Base-by-base conservation (phyloP, 2,113 vertebrate genomes). In the Glaucomys volans region DNA sequence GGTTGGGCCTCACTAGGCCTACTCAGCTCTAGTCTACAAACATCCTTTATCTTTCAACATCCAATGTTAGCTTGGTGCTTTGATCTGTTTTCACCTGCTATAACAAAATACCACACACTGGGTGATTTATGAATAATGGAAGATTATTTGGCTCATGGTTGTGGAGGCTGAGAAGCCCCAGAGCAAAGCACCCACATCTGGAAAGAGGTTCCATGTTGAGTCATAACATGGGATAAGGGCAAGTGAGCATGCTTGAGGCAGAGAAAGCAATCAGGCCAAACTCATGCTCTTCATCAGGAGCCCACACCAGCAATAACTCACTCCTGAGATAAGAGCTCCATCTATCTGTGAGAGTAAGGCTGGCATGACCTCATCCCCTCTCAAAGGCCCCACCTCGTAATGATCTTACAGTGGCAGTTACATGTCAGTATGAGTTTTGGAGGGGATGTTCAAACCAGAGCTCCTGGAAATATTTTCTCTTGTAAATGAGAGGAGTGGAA, bases 1-100 rank as follows among this genome's bases (percentile, higher is more conserved):
- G 16, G 4, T 16, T 44, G 9, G 5, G 4, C n/a, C 50, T 52
- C 18, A 2, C 1, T 47, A 30, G 8, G 6, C 10, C 20, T 18
- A 54, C 35, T 69, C 1, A 35, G 6, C 7, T 86, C 8, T 72
- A 37, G 14, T 66, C 13, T 40, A 35, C 4, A 5, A 44, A 3
- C 62, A 80, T 72, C 37, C 80, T 59, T 84, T 92, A 4, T 62
- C 5, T 69, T 88, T 66, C 11, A 91, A 37, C 8, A 14, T 32
- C 4, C 11, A 35, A n/a, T 11, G 30, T 16, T 69, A 86, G 42
- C 11, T 12, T 91, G 50, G 8, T 59, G 13, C 7, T 47, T 67
- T n/a, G 37, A 30, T 44, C 11, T 67, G 5, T 5, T 37, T 75
- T 92, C 30, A 35, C 32, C 16, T 80, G 32, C 32, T 59, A 5